A percentile compares a stretch with the other conserved stretches of the same genome.
phyloP scores from a whole-genome alignment of 2,113 vertebrate species.

The Oncorhynchus clarkii region DNA sequence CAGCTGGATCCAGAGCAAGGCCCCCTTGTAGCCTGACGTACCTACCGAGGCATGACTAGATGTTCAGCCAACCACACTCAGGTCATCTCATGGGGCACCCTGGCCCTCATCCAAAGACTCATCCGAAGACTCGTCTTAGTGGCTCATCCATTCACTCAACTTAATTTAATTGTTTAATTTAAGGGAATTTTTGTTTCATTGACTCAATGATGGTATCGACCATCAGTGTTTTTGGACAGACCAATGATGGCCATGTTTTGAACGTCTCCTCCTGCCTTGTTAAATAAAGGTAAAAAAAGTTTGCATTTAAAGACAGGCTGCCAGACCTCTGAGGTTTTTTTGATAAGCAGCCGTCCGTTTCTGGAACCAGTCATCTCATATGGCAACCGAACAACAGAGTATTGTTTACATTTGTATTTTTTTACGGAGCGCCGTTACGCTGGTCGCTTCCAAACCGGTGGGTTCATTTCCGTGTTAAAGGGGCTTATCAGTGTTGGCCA shows the following conservation, averaged over 20 bases:
- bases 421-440: background rate
- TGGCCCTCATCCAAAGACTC: too few relatives aligned
- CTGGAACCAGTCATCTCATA: background rate
- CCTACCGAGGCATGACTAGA: too few relatives aligned
- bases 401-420: background rate
- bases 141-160: background rate
- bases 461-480: background rate
- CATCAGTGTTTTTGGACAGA: background rate
- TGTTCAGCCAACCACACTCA: too few relatives aligned
- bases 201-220: background rate
- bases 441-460: background rate
- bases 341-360: background rate
- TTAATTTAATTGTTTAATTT: conserved; percentile 4
- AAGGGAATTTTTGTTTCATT: background rate
- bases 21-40: background rate
- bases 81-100: too few relatives aligned
- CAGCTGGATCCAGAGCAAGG: background rate
- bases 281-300: too few relatives aligned
- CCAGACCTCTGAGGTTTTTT: background rate
- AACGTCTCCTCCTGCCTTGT: background rate
- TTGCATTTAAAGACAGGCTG: background rate
- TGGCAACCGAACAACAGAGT: background rate
- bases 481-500: background rate
- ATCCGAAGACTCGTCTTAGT: background rate
- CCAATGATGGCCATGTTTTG: background rate